Base-by-base conservation (phyloP, 1,140 invertebrate genomes). In the Cotesia glomerata region DNA sequence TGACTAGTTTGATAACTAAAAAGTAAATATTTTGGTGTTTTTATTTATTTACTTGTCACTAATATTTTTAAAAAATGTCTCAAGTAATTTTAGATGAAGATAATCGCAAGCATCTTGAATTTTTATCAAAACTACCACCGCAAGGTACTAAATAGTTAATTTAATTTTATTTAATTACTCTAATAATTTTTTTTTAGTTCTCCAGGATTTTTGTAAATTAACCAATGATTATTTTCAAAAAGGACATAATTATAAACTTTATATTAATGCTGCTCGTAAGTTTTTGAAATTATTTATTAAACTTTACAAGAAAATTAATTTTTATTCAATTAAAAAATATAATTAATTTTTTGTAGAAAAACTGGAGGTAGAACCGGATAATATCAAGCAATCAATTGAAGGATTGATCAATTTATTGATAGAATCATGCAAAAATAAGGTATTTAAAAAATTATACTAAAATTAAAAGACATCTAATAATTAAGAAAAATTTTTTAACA, bases 161-260 rank as follows among this genome's bases (percentile, higher is more conserved):
- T 74, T 61, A 18, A 51, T 56, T 58, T 5, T 36, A 36, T 59
- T 51, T 18, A 35, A 26, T 36, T 58, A 51, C 32, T 61, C 3
- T 1, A 39, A 58, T 36, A 8, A 49, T 71, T 71, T 54, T 4
- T 52, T 58, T 88, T 71, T 80, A 92, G 91, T 91, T 70, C 75
- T 92, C 16, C 88, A 90, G 67, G 90, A 91, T 80, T 91, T 91
- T 78, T 91, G 90, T 78, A 92, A 91, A 84, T 81, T 91, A 59
- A 85, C 89, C 1, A 80, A 90, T 58, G 90, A 91, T 77, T 91
- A 89, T 81, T 71, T 92, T 9, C 87, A 89, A 74, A 91, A 91
- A 84, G 91, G 91, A 34, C 83, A 88, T 34, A 91, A 91, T 81
- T 71, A 84, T n/a, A 91, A 91, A 80, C 81, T 90, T 49, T 90